Evolutionary conservation across 2,888 invertebrate species (phyloP).

Genomic region (Gymnoscelis rufifasciata): DNA sequence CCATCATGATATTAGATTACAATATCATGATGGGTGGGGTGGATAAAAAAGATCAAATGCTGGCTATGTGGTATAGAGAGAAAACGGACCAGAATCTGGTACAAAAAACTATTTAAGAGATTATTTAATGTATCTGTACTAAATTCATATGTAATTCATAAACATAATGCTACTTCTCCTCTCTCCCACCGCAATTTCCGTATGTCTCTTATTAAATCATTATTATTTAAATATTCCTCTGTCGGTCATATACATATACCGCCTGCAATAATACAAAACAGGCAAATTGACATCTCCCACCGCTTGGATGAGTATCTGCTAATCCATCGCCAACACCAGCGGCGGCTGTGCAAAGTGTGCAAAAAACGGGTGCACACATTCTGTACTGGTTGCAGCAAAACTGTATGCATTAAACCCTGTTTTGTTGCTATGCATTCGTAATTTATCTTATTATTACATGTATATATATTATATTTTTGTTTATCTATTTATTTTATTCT

Average conservation of each 20-base stretch:
- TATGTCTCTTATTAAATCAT: background rate
- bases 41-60: background rate
- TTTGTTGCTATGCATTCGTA: background rate
- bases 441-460: background rate
- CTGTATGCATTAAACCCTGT: background rate
- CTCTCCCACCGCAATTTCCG: background rate
- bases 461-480: background rate
- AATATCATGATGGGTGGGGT: background rate
- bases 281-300: background rate
- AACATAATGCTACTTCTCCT: background rate
- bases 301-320: background rate
- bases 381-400: background rate
- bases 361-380: background rate
- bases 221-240: background rate
- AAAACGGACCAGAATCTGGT: background rate
- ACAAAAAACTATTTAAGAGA: background rate
- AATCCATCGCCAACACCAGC: background rate
- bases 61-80: background rate
- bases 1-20: background rate
- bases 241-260: background rate
- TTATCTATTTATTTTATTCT: no score
- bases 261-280: background rate
- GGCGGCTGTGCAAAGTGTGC: background rate
- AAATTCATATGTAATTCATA: background rate
- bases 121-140: background rate